phyloP scores from a whole-genome alignment of 2,113 vertebrate genomes.

The Oreotragus oreotragus region DNA sequence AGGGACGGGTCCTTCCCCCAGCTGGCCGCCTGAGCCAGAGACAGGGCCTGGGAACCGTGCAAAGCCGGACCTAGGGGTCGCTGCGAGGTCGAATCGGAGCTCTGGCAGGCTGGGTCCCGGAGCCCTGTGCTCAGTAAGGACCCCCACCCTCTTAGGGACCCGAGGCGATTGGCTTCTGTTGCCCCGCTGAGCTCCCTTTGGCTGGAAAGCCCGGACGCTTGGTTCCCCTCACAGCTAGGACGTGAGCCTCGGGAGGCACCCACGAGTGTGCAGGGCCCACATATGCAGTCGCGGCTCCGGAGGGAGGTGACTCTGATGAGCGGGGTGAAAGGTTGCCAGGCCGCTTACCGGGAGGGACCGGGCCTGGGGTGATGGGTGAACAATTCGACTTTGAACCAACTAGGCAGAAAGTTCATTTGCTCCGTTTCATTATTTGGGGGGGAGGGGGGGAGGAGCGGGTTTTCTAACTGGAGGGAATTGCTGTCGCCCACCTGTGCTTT shows the following conservation, averaged over 20 bases:
- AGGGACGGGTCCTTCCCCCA: accelerated
- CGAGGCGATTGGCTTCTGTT: accelerated
- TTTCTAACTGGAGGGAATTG: background rate
- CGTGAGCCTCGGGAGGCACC: accelerated
- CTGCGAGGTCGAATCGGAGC: slow-evolving; percentile 73
- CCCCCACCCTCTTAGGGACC: background rate
- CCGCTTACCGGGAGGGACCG: accelerated
- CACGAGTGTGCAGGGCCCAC: accelerated
- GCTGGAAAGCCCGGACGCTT: background rate
- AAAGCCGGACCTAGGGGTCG: slow-evolving; percentile 81
- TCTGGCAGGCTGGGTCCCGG: slow-evolving; percentile 45
- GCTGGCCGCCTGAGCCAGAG: background rate
- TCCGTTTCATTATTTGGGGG: accelerated
- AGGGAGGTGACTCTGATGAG: background rate
- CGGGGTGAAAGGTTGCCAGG: slow-evolving; percentile 41
- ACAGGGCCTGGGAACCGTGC: slow-evolving; percentile 62
- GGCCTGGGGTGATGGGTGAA: no score
- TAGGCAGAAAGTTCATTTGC: background rate
- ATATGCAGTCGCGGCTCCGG: accelerated
- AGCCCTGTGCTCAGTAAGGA: background rate
- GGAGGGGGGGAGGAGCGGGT: accelerated
- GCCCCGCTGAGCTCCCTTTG: accelerated
- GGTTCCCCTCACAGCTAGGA: accelerated
- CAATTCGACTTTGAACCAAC: accelerated
- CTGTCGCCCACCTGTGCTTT: accelerated